These are phyloP conservation scores for Drosophila subpulchrella DNA, from an alignment of 1,140 invertebrate species.

Conservation along the genomic window DNA sequence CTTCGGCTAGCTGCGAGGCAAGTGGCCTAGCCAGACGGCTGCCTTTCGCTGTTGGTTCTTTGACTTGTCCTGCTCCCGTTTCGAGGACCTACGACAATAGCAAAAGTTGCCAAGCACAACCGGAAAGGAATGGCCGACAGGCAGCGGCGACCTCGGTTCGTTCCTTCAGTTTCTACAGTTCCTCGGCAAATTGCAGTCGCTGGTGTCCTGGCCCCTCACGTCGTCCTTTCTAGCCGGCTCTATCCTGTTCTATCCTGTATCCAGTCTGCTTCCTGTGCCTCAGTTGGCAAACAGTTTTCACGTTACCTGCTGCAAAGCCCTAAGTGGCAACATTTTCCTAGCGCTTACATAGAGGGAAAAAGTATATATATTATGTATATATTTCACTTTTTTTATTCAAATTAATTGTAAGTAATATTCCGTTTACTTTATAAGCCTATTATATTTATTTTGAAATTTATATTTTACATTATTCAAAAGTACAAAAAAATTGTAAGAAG, in stretches of 20 bases:
- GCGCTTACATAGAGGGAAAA: slow-evolving; percentile 4
- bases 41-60: slow-evolving; percentile 16
- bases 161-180: slow-evolving; percentile 2
- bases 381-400: not conserved
- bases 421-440: too few species aligned
- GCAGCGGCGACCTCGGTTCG: slow-evolving; percentile 38
- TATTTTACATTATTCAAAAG: too few species aligned
- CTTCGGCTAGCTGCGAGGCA: slow-evolving; percentile 50
- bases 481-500: too few species aligned
- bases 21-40: slow-evolving; percentile 50
- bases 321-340: slow-evolving; percentile 35
- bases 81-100: slow-evolving; percentile 78
- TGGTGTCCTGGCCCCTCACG: slow-evolving; percentile 2
- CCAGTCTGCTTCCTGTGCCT: slow-evolving; percentile 23
- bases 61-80: slow-evolving; percentile 52
- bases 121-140: slow-evolving; percentile 62
- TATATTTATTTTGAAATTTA: too few species aligned
- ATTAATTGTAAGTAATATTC: too few species aligned
- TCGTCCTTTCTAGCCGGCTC: slow-evolving; percentile 4
- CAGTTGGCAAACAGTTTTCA: slow-evolving; percentile 45
- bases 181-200: slow-evolving; percentile 48
- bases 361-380: too few species aligned
- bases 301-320: slow-evolving; percentile 31
- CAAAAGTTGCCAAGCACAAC: slow-evolving; percentile 61
- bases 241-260: slow-evolving; percentile 30